Evolutionary conservation across 2,888 invertebrate species (phyloP).

Genomic region (Oligia latruncula): DNA sequence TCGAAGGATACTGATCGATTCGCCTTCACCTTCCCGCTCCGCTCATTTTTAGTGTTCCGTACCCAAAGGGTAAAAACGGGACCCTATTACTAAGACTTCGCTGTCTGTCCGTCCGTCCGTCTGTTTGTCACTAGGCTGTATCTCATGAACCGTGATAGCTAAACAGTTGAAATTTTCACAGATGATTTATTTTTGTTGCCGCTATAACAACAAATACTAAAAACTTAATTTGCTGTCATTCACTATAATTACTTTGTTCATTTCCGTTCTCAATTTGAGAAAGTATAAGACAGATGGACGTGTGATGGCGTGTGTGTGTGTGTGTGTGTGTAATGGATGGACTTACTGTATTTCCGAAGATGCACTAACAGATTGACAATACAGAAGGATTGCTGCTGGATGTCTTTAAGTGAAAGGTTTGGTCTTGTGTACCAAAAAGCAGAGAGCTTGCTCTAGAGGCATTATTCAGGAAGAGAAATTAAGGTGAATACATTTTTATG

Average conservation of each 20-base stretch:
- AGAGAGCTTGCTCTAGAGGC: neutral
- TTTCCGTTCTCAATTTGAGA: neutral
- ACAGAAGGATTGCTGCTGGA: neutral
- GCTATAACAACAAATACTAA: too few relatives aligned
- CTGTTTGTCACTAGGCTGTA: too few relatives aligned
- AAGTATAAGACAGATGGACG: neutral
- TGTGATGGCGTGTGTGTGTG: neutral
- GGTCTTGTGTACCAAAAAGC: neutral
- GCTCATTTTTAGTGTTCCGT: constrained; percentile 23
- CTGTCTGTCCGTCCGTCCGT: too few relatives aligned
- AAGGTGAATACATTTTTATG: too few relatives aligned
- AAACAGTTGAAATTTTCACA: too few relatives aligned
- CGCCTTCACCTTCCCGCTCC: constrained; percentile 25
- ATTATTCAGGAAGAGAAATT: too few relatives aligned
- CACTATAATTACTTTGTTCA: neutral
- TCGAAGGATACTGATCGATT: constrained; percentile 31
- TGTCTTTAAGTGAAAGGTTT: too few relatives aligned
- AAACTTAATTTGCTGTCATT: neutral
- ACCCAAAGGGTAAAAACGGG: too few relatives aligned
- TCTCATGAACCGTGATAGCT: too few relatives aligned
- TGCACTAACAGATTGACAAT: neutral
- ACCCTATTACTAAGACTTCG: too few relatives aligned
- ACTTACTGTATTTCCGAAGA: neutral
- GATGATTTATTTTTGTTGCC: too few relatives aligned
- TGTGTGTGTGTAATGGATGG: neutral